Evolutionary conservation across 2,888 invertebrate species (phyloP).

Genomic region (Ramazzottius varieornatus): DNA sequence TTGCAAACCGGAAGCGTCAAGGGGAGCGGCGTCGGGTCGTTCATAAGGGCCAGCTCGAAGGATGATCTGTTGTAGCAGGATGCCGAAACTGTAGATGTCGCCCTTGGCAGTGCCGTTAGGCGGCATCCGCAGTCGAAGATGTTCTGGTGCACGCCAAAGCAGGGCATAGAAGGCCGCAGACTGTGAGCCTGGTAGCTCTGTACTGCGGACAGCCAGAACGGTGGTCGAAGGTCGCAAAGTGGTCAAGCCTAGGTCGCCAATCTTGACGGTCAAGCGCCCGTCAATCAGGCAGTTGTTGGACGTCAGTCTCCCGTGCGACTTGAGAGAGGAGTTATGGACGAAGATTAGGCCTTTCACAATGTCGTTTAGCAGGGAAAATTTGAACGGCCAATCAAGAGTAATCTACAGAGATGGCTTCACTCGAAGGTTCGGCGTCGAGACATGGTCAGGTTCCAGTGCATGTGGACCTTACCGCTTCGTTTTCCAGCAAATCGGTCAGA

Average conservation of each 20-base stretch:
- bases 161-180: slow-evolving; percentile 5
- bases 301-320: slow-evolving; percentile 15
- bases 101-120: background rate
- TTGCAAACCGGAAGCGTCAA: too few species aligned
- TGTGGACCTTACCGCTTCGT: background rate
- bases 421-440: too few species aligned
- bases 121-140: slow-evolving; percentile 12
- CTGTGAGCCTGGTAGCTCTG: too few species aligned
- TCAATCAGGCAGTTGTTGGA: slow-evolving; percentile 17
- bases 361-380: background rate
- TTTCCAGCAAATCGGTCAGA: background rate
- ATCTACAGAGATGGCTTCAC: background rate
- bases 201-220: background rate
- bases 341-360: slow-evolving; percentile 14
- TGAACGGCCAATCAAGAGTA: background rate
- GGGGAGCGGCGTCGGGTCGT: background rate
- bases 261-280: slow-evolving; percentile 16
- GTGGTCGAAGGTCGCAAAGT: background rate
- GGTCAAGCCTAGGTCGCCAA: slow-evolving; percentile 15
- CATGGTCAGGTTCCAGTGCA: too few species aligned
- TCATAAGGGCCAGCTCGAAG: background rate
- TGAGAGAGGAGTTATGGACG: slow-evolving; percentile 13
- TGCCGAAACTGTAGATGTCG: background rate
- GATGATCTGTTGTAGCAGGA: background rate
- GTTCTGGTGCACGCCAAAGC: slow-evolving; percentile 15